phyloP scores from a whole-genome alignment of 2,888 invertebrate genomes.

The Mantis religiosa region DNA sequence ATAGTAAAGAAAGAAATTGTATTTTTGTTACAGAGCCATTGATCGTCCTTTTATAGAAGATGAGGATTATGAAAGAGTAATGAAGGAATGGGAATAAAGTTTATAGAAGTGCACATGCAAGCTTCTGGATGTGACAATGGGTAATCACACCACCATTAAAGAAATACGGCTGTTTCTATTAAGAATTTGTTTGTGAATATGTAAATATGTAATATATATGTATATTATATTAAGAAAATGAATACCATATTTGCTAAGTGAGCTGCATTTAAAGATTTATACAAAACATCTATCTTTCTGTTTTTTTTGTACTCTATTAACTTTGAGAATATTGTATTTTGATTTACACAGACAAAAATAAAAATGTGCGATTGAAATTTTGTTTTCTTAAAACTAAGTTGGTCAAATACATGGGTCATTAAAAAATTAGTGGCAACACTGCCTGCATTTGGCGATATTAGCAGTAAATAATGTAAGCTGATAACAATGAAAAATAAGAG shows the following conservation, averaged over 20 bases:
- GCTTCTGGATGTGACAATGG: no score
- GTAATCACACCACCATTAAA: not conserved
- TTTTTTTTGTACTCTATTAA: not conserved
- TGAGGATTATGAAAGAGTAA: constrained; percentile 74
- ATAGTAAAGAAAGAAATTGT: no score
- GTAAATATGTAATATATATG: not conserved
- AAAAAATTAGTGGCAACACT: no score
- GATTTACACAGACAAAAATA: not conserved
- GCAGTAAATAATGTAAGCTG: no score
- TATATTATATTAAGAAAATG: no score
- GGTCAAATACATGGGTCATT: no score
- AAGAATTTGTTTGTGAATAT: not conserved
- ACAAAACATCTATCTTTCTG: not conserved
- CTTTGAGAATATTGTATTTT: not conserved
- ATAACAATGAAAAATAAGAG: no score
- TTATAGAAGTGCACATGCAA: not conserved
- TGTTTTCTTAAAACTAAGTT: no score
- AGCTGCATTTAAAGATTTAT: not conserved
- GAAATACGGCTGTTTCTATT: not conserved
- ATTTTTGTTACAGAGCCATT: constrained; percentile 58
- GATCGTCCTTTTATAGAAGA: constrained; percentile 84
- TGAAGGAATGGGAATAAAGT: constrained; percentile 76
- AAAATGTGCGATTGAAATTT: no score
- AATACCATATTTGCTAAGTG: not conserved
- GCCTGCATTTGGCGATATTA: no score